These are phyloP conservation scores for Drosophila picticornis DNA, from an alignment of 2,888 invertebrate genomes.

Conservation along the genomic window DNA sequence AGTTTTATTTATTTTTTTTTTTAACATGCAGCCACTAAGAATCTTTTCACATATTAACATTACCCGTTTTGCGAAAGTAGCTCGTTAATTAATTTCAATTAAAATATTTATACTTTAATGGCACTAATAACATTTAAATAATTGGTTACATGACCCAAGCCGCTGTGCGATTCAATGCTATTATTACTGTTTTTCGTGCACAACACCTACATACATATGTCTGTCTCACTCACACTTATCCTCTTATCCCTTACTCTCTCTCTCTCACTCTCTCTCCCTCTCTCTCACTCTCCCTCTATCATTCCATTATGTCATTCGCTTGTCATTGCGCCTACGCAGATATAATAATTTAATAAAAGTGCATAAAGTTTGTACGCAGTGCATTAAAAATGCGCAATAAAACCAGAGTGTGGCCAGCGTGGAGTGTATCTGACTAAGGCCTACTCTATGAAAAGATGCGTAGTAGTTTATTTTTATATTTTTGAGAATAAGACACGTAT, in stretches of 20 bases:
- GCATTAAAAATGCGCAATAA: conserved; percentile 54
- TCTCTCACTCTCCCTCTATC: not conserved
- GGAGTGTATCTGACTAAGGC: not conserved
- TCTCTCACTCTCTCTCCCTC: not conserved
- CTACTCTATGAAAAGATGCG: not conserved
- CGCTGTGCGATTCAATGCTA: conserved; percentile 28
- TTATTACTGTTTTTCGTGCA: conserved; percentile 29
- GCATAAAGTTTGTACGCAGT: conserved; percentile 45
- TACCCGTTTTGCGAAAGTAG: conserved; percentile 32
- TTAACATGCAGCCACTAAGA: conserved; percentile 19
- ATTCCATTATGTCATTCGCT: not conserved
- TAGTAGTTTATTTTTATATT: not conserved
- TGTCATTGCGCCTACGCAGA: conserved; percentile 25
- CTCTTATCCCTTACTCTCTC: not conserved
- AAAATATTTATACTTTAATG: conserved; percentile 59
- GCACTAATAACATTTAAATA: conserved; percentile 69
- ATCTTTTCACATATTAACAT: conserved; percentile 38
- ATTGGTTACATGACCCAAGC: conserved; percentile 61
- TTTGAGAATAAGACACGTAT: not conserved
- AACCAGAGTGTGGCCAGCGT: not conserved
- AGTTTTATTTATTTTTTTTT: not conserved
- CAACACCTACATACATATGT: conserved; percentile 1
- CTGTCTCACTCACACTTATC: not conserved
- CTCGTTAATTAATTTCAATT: conserved; percentile 73
- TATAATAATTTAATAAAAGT: conserved; percentile 60